Base-by-base conservation (phyloP, 2,797 vertebrate species). In the Channa striata region DNA sequence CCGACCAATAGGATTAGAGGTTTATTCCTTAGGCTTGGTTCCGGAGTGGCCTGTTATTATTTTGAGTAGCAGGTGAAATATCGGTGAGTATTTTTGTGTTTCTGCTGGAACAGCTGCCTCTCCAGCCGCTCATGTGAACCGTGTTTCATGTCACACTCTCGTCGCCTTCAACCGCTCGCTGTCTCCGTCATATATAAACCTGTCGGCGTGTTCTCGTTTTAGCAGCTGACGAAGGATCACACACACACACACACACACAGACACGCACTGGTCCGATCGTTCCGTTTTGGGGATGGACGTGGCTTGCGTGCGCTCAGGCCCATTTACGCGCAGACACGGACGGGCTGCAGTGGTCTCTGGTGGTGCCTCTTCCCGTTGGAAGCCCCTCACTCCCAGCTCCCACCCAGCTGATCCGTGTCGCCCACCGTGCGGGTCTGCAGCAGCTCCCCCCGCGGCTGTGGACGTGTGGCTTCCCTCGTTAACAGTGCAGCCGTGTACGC, bases 31-130 rank as follows among this genome's bases (percentile, higher is more conserved):
- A 1, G 72, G 21, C 36, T 81, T 40, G 74, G 68, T 81, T 82
- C 63, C 68, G 72, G 74, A 82, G 84, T 87, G 88, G 86, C 81
- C 88, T 81, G 88, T 73, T 85, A 80, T 84, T 86, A 58, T 85
- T 77, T 64, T 40, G 66, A 80, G 75, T 68, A 72, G 70, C 80
- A 80, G 76, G 74, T 83, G 66, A 66, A 80, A 83, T 57, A 80
- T 44, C 56, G 86, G 91, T 92, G 74, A 92, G 91, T 90, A 83
- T 74, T 69, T 44, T 69, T 44, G 2, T 34, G 19, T 14, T 59
- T 59, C 1, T 6, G 6, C 20, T 10, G 0, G 40, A 48, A 13
- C 8, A 23, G 17, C 8, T 51, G 7, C 50, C 9, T 43, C 13
- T 1, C 20, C 19, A 4, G 1, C 2, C 4, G n/a, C 11, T 9